Evolutionary conservation across 2,888 invertebrate species (phyloP), one percentile per base, ranked within the genome.

Genomic region (Diloba caeruleocephala): DNA sequence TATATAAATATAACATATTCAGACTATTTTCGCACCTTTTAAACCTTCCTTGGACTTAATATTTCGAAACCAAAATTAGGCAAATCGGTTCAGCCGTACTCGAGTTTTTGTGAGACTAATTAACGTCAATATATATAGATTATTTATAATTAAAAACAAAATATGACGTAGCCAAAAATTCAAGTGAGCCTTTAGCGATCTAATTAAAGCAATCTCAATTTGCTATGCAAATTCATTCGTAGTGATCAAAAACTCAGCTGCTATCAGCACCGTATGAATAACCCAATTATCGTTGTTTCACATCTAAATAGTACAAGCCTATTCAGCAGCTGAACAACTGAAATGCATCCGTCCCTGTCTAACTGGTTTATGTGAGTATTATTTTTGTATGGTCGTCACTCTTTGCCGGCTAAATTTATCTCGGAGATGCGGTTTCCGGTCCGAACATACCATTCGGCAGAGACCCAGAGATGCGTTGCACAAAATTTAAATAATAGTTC

Each of bases 361-460:
- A 58, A 59, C 77, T 38, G 55, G 42, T 58, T 60, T 50, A 50
- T 66, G 48, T 61, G 43, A 39, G 53, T 50, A 58, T 73, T 65
- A 69, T 57, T 75, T 74, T 72, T 70, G 74, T 85, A 76, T 76
- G 56, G 74, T 77, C 78, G 74, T 87, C 87, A 76, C 87, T 81
- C 74, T 86, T 84, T 80, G 79, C 52, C 60, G 71, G 74, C 88
- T 92, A 92, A 86, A 89, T 89, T 89, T 91, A 89, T 85, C 86
- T 76, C 75, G 56, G 82, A 87, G 87, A 82, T 82, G 82, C 78
- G 79, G 83, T 85, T 90, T 92, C 92, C 92, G 90, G 90, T 83
- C 66, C 59, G 75, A 63, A 74, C 82, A 85, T 83, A 79, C 84
- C 64, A 62, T 56, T 70, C 56, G 62, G 69, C 57, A 76, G 74